phyloP scores from a whole-genome alignment of 1,140 invertebrate species.

The Bombus soroeensis region DNA sequence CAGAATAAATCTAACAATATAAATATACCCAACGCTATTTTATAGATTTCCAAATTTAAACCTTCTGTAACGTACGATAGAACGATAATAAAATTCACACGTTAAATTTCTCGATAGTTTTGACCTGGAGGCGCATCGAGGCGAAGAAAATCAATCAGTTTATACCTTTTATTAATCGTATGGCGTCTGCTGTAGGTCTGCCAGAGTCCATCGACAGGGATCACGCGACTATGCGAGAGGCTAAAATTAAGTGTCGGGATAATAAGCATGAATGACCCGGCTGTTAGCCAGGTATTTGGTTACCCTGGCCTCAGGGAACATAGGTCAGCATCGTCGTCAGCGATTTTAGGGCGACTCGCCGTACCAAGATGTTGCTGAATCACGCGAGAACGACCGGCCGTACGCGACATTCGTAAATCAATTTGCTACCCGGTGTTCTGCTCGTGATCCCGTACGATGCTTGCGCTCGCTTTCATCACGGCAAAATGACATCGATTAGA shows the following conservation, averaged over 20 bases:
- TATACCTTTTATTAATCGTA: slow-evolving; percentile 1
- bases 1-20: too few relatives aligned
- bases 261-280: slow-evolving; percentile 56
- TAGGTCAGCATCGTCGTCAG: slow-evolving; percentile 47
- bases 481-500: too few relatives aligned
- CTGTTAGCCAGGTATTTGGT: slow-evolving; percentile 45
- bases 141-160: neutral
- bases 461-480: neutral
- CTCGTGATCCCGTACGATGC: neutral
- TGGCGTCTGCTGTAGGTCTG: neutral
- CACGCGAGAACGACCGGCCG: slow-evolving; percentile 10
- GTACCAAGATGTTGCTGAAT: slow-evolving; percentile 45
- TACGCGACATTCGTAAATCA: slow-evolving; percentile 44
- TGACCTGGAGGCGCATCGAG: neutral
- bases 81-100: too few relatives aligned
- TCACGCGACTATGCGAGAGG: slow-evolving; percentile 19
- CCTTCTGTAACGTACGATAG: too few relatives aligned
- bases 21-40: too few relatives aligned
- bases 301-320: slow-evolving; percentile 26
- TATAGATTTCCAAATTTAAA: too few relatives aligned
- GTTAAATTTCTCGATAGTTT: neutral
- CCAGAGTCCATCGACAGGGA: neutral
- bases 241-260: slow-evolving; percentile 48
- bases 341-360: slow-evolving; percentile 42
- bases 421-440: slow-evolving; percentile 35